Conservation (phyloP, 2,113 vertebrate species). For the Pseudorhombus dupliciocellatus region DNA sequence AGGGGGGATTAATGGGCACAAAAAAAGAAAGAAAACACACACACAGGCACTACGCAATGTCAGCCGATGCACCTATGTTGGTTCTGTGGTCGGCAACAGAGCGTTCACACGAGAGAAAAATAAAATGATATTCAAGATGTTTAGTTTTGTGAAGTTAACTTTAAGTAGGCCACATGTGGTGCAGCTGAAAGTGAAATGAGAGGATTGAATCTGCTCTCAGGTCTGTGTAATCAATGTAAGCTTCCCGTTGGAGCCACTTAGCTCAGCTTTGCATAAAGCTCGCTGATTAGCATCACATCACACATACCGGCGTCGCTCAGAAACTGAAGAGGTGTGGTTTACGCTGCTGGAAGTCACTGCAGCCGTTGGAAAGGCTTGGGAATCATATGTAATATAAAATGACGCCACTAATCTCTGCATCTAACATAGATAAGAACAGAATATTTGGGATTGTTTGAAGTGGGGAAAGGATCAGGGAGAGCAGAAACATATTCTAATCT, state of each 20-base stretch:
- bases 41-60: slow-evolving; percentile 11
- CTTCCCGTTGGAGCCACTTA: background rate
- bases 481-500: too few species aligned
- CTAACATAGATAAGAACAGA: too few species aligned
- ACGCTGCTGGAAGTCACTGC: too few species aligned
- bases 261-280: background rate
- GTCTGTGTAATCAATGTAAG: background rate
- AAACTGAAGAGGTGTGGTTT: background rate
- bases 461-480: too few species aligned
- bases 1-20: slow-evolving; percentile 58
- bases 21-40: slow-evolving; percentile 27
- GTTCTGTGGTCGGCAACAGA: background rate
- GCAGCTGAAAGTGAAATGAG: background rate
- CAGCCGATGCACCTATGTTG: background rate
- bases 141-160: background rate
- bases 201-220: background rate
- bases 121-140: background rate
- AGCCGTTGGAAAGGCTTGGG: too few species aligned
- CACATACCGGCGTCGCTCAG: background rate
- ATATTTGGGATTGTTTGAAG: too few species aligned
- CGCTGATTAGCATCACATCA: background rate
- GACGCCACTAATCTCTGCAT: too few species aligned
- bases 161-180: background rate
- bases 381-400: too few species aligned
- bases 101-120: background rate